Percentiles rank a stretch among this genome's conserved stretches.
Conservation (phyloP, 2,888 invertebrate species). For the Drosophila mayaguana region DNA sequence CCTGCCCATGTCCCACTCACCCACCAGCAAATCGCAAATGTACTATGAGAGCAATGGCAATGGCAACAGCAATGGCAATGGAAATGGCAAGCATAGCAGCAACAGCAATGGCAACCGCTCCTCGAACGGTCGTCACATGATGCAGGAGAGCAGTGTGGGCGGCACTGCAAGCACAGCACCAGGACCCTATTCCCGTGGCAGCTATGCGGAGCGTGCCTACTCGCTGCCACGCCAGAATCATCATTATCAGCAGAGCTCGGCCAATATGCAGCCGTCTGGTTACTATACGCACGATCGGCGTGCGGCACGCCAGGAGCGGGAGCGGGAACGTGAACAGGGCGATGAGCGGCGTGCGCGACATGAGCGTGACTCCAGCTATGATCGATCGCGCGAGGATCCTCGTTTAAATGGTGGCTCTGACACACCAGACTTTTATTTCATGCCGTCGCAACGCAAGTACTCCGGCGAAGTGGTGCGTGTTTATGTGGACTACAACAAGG, state of each 20-base stretch:
- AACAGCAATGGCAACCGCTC: slow-evolving; percentile 54
- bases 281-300: slow-evolving; percentile 87
- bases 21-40: slow-evolving; percentile 83
- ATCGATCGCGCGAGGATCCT: slow-evolving; percentile 82
- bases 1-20: slow-evolving; percentile 85
- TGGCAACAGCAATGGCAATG: slow-evolving; percentile 39
- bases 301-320: slow-evolving; percentile 80
- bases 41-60: slow-evolving; percentile 79
- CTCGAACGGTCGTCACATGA: slow-evolving; percentile 57
- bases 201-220: slow-evolving; percentile 88
- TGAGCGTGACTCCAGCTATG: slow-evolving; percentile 78
- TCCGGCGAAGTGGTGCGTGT: slow-evolving; percentile 95
- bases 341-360: slow-evolving; percentile 81
- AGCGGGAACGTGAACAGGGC: slow-evolving; percentile 46
- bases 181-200: slow-evolving; percentile 75
- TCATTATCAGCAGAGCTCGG: slow-evolving; percentile 81
- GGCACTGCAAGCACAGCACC: slow-evolving; percentile 24
- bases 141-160: slow-evolving; percentile 65
- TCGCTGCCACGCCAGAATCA: slow-evolving; percentile 89
- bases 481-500: slow-evolving; percentile 92
- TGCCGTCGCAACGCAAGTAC: slow-evolving; percentile 97
- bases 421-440: slow-evolving; percentile 95
- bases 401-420: slow-evolving; percentile 84
- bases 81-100: slow-evolving; percentile 39
- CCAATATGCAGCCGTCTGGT: slow-evolving; percentile 84